phyloP scores from a whole-genome alignment of 2,797 vertebrate genomes.

The Pseudomugil gertrudae region DNA sequence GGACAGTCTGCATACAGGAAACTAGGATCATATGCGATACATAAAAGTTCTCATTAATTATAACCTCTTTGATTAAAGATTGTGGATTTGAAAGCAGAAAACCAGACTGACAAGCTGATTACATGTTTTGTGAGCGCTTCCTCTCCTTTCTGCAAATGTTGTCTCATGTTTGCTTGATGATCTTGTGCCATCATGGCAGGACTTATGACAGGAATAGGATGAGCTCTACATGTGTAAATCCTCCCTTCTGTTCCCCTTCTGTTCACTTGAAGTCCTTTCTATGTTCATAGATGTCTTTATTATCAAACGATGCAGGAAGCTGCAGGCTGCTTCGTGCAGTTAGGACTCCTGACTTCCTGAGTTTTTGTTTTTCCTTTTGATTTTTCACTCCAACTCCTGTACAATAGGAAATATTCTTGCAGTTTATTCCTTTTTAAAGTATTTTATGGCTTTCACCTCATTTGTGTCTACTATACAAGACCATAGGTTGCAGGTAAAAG shows the following conservation, averaged over 20 bases:
- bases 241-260: slow-evolving; percentile 27
- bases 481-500: not conserved
- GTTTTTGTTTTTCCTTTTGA: slow-evolving; percentile 24
- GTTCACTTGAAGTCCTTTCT: slow-evolving; percentile 9
- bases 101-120: slow-evolving; percentile 5
- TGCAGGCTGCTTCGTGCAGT: not conserved
- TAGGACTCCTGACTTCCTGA: not conserved
- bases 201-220: slow-evolving; percentile 28
- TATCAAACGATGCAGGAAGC: slow-evolving; percentile 49
- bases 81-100: not conserved
- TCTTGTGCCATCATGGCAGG: slow-evolving; percentile 8
- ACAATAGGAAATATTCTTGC: slow-evolving; percentile 12
- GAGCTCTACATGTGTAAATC: slow-evolving; percentile 13
- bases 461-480: slow-evolving; percentile 9
- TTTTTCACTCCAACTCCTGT: not conserved
- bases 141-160: slow-evolving; percentile 13
- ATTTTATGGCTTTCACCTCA: slow-evolving; percentile 34
- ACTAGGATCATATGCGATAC: not conserved
- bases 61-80: not conserved
- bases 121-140: not conserved
- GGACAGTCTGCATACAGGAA: slow-evolving; percentile 18
- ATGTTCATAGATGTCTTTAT: slow-evolving; percentile 37
- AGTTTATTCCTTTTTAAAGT: slow-evolving; percentile 49
- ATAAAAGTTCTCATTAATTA: not conserved
- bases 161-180: slow-evolving; percentile 13